Conservation (phyloP, 2,888 invertebrate genomes). For the Ochropleura plecta region DNA sequence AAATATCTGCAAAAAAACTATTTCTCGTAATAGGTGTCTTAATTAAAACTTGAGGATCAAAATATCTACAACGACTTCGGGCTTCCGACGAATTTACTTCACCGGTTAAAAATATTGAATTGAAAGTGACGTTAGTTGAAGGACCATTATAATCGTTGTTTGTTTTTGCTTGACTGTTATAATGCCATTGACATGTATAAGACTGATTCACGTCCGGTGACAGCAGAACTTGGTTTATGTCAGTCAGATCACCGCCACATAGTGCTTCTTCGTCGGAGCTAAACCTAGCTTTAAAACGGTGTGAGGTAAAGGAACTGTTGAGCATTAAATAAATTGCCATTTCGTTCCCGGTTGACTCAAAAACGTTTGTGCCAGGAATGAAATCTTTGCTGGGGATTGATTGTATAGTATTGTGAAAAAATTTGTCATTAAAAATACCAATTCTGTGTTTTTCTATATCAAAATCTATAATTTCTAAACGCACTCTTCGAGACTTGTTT, state of each 20-base stretch:
- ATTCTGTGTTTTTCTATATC: slow-evolving; percentile 76
- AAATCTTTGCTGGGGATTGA: slow-evolving; percentile 70
- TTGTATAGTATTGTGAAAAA: slow-evolving; percentile 82
- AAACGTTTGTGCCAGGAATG: slow-evolving; percentile 56
- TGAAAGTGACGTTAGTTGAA: slow-evolving; percentile 62
- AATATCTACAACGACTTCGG: slow-evolving; percentile 72
- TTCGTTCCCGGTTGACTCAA: slow-evolving; percentile 92
- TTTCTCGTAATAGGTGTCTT: slow-evolving; percentile 53
- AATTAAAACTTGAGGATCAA: slow-evolving; percentile 76
- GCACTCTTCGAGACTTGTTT: slow-evolving; percentile 80
- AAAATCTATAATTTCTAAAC: slow-evolving; percentile 90
- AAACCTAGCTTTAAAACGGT: slow-evolving; percentile 94
- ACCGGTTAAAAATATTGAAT: slow-evolving; percentile 75
- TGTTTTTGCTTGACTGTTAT: slow-evolving; percentile 61
- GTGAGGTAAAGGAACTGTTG: slow-evolving; percentile 82
- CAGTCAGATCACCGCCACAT: slow-evolving; percentile 81
- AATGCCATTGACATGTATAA: slow-evolving; percentile 82
- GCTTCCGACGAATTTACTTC: slow-evolving; percentile 74
- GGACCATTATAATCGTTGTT: slow-evolving; percentile 25
- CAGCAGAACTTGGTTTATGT: slow-evolving; percentile 72
- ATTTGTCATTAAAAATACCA: slow-evolving; percentile 90
- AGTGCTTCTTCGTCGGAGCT: slow-evolving; percentile 90
- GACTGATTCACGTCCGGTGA: slow-evolving; percentile 77
- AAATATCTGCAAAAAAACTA: slow-evolving; percentile 69
- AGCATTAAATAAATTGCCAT: slow-evolving; percentile 92